phyloP scores from a whole-genome alignment of 1,140 invertebrate species.

The Xylocopa sonorina region DNA sequence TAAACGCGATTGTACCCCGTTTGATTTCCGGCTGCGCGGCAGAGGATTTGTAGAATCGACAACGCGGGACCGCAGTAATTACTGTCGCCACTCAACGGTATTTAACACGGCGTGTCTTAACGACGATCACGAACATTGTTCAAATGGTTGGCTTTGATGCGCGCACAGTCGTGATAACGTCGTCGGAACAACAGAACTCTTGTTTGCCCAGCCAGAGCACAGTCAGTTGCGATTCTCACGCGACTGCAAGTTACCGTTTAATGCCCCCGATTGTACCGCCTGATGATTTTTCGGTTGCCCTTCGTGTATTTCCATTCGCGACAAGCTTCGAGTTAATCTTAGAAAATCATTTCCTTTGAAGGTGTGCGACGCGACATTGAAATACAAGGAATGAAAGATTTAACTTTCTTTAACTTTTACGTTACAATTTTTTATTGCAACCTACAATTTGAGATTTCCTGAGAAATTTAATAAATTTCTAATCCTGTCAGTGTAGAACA shows the following conservation, averaged over 20 bases:
- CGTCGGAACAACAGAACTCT: slow-evolving; percentile 18
- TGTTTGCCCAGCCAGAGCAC: slow-evolving; percentile 24
- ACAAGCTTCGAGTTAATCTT: no score
- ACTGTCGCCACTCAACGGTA: slow-evolving; percentile 3
- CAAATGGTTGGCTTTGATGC: slow-evolving; percentile 38
- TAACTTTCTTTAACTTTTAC: no score
- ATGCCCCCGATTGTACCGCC: slow-evolving; percentile 9
- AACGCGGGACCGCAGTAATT: slow-evolving; percentile 8
- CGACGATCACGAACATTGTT: slow-evolving; percentile 27
- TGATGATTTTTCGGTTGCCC: slow-evolving; percentile 32
- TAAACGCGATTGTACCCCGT: background rate
- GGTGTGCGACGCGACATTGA: no score
- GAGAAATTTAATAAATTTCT: no score
- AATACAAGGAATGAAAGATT: no score
- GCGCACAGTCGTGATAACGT: slow-evolving; percentile 28
- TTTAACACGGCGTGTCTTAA: slow-evolving; percentile 36
- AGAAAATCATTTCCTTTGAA: no score
- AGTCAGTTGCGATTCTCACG: slow-evolving; percentile 1
- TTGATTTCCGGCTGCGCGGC: slow-evolving; percentile 1
- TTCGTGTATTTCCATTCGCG: no score
- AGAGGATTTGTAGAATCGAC: background rate
- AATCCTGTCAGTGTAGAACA: no score
- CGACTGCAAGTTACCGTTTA: background rate
- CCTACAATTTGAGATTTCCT: no score
- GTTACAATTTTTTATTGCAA: no score